phyloP scores from a whole-genome alignment of 2,888 invertebrate genomes.

The Agrochola macilenta region DNA sequence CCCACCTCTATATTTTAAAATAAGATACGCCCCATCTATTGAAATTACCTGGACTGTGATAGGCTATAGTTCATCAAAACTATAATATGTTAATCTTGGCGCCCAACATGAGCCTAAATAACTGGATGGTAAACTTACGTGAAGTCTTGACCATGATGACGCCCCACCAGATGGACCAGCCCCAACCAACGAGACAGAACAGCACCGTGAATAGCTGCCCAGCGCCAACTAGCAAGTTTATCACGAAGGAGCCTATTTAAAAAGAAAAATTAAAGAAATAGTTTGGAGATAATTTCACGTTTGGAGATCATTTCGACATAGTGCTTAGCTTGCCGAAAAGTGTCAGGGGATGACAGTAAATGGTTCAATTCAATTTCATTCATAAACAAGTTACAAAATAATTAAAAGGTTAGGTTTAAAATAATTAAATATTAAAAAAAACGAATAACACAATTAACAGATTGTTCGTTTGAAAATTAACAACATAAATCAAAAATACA shows the following conservation, averaged over 20 bases:
- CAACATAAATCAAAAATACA: background rate
- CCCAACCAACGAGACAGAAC: conserved; percentile 99
- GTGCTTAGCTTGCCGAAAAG: background rate
- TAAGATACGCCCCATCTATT: background rate
- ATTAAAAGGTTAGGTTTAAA: too few relatives aligned
- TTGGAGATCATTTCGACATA: background rate
- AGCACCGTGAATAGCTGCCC: conserved; percentile 98
- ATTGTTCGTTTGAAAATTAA: background rate
- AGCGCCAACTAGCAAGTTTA: conserved; percentile 96
- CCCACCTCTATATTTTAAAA: background rate
- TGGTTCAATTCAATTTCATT: background rate
- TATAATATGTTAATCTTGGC: background rate
- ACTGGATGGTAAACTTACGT: conserved; percentile 91
- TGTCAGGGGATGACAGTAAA: background rate
- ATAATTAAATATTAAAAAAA: too few relatives aligned
- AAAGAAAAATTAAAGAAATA: background rate
- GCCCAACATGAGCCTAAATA: background rate
- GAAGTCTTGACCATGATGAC: conserved; percentile 97
- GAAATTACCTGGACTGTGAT: background rate
- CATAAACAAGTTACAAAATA: too few relatives aligned
- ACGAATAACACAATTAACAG: background rate
- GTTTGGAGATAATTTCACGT: background rate
- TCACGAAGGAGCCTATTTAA: conserved; percentile 92
- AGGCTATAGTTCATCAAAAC: too few relatives aligned
- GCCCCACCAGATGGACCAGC: conserved; percentile 99